phyloP scores from a whole-genome alignment of 2,797 vertebrate species.

The Hipposideros larvatus region DNA sequence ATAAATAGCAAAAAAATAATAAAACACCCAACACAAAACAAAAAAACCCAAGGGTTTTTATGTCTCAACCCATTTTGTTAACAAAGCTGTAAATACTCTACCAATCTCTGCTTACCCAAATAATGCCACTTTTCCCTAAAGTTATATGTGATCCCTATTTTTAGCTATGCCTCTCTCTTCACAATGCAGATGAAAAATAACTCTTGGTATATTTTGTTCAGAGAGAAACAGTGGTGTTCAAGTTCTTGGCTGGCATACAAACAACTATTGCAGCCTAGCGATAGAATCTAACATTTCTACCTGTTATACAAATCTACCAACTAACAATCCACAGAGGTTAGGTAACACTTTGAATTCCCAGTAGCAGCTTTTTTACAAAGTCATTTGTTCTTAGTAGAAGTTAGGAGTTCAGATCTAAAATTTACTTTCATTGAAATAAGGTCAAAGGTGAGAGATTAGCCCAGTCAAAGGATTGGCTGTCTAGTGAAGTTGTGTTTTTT shows the following conservation, averaged over 20 bases:
- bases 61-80: slow-evolving; percentile 24
- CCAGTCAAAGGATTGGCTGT: slow-evolving; percentile 74
- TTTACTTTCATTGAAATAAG: slow-evolving; percentile 64
- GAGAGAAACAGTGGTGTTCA: background rate
- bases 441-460: slow-evolving; percentile 42
- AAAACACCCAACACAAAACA: too few species aligned
- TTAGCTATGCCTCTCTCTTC: slow-evolving; percentile 69
- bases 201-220: slow-evolving; percentile 54
- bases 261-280: slow-evolving; percentile 64
- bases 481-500: background rate
- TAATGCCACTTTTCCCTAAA: slow-evolving; percentile 55
- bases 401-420: slow-evolving; percentile 71
- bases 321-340: slow-evolving; percentile 65
- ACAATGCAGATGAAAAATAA: slow-evolving; percentile 73
- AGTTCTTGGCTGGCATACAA: background rate
- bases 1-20: slow-evolving; percentile 67
- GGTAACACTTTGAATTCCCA: slow-evolving; percentile 54
- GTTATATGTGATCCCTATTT: slow-evolving; percentile 33
- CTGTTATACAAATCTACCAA: slow-evolving; percentile 78
- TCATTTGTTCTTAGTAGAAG: slow-evolving; percentile 80
- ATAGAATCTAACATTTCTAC: slow-evolving; percentile 82
- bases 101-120: slow-evolving; percentile 26
- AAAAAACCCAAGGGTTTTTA: slow-evolving; percentile 50
- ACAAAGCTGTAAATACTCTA: background rate
- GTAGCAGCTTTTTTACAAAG: slow-evolving; percentile 65